Evolutionary conservation across 2,113 vertebrate genomes (phyloP), one percentile per base, ranked within the genome.

Genomic region (Sylvia atricapilla): DNA sequence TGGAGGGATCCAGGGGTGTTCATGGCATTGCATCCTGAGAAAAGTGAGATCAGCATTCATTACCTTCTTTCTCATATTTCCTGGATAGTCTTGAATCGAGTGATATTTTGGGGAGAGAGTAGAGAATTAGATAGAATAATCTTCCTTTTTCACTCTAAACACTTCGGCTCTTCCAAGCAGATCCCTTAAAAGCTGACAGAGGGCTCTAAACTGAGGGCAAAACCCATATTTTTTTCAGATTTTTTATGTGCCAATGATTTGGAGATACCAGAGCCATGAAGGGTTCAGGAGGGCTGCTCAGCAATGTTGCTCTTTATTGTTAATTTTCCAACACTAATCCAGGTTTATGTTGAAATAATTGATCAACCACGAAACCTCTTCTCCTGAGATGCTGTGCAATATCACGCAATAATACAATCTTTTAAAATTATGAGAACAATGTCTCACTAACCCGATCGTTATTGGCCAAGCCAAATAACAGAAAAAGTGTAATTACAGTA

Each of bases 401-500:
- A 74, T 88, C 73, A 33, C 64, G 84, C 79, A 84, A 59, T n/a
- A 88, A 78, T 33, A 27, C 14, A 33, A 84, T 96, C 52, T 89
- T 90, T 89, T 78, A 81, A 87, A 89, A 88, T 90, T 35, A 95
- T 68, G 80, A 72, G 85, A 88, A 74, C 75, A 72, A n/a, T 53
- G 87, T 80, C 80, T 94, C 62, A 31, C 76, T 95, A 93, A 93
- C 91, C 80, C 84, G 73, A 92, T 89, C 79, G 73, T 31, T 95
- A 93, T 92, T 84, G 56, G 83, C 62, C 76, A 33, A 84, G 35
- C 47, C 69, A 84, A 94, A 95, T 90, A 76, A 92, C n/a, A 93
- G 82, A 75, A 79, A 92, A 95, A 91, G 72, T 96, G 95, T 95
- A 91, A 96, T 95, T 94, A 95, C 89, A 56, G 76, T 17, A 77